phyloP scores from a whole-genome alignment of 1,140 invertebrate genomes.

The Halictus rubicundus region DNA sequence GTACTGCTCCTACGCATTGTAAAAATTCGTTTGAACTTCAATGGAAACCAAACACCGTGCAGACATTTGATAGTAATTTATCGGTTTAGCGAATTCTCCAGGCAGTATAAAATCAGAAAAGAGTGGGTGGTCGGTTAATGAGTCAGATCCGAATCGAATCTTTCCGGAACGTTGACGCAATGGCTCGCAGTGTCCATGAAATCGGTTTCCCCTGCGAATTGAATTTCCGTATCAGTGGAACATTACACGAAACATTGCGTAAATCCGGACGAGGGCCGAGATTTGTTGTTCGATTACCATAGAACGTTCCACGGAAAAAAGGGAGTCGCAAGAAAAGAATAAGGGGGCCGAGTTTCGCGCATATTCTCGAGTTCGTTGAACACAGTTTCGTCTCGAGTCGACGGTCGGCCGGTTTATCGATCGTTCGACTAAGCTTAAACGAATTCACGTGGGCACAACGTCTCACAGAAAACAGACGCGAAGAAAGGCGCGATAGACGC shows the following conservation, averaged over 20 bases:
- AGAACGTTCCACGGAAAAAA: background rate
- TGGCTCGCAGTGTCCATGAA: background rate
- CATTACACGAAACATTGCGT: conserved; percentile 22
- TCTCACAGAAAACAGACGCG: background rate
- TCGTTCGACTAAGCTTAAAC: conserved; percentile 8
- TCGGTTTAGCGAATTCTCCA: too few relatives aligned
- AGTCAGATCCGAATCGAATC: background rate
- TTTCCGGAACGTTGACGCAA: too few relatives aligned
- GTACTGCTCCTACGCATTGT: too few relatives aligned
- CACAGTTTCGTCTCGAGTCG: conserved; percentile 1
- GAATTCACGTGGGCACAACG: conserved; percentile 27
- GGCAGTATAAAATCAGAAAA: background rate
- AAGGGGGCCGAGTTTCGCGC: background rate
- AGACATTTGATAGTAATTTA: too few relatives aligned
- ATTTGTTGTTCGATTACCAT: background rate
- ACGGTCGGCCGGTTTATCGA: conserved; percentile 2
- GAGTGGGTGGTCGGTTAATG: background rate
- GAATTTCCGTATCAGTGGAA: conserved; percentile 22
- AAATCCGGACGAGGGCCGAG: background rate
- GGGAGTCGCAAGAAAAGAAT: background rate
- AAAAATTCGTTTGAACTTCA: too few relatives aligned
- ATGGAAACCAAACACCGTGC: too few relatives aligned
- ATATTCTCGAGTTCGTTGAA: background rate
- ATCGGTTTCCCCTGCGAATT: conserved; percentile 19
- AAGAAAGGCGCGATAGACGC: background rate